Base-by-base conservation (phyloP, 2,797 vertebrate species). In the Helicolenus hilgendorfi region DNA sequence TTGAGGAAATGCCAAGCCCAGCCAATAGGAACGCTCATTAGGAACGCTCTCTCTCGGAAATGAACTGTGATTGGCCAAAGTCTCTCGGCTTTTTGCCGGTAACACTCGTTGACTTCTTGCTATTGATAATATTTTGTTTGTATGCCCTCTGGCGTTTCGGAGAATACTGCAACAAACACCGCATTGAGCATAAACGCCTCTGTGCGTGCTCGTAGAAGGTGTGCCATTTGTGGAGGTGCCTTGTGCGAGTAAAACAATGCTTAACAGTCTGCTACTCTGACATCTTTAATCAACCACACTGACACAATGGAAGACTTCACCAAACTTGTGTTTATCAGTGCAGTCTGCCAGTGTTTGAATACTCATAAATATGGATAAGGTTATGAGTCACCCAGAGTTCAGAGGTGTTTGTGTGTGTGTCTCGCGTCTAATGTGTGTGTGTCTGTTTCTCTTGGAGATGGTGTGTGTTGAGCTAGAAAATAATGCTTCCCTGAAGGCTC, bases 351-450 rank as follows among this genome's bases (percentile, higher is more conserved):
- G 33, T 81, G 83, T 89, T 90, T 83, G 70, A 88, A 76, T 70
- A 0, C 81, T 87, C 80, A 90, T 95, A 84, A 89, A 94, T 93
- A 94, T 94, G 81, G 91, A 94, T 86, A 84, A 69, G 87, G 83
- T 93, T 90, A 90, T 86, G 92, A 94, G 91, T 96, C 92, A 94
- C 22, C 22, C 22, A 58, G 92, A 93, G 92, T 95, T 96, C 93
- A 94, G 55, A 78, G 53, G 31, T 65, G 68, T 79, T 1, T 1
- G 49, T 79, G 84, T 67, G 64, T 62, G 49, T 75, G 53, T 49
- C 5, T 63, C 0, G 1, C 26, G 56, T 83, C 38, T 83, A 38
- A 60, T 33, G 22, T 31, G 26, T n/a, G 67, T 80, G 71, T 83
- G 65, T 89, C 14, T 85, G 71, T 41, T 76, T 38, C 58, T 85